Percentiles rank a stretch among this genome's conserved stretches.
Conservation (phyloP, 1,140 invertebrate genomes). For the Agrilus planipennis region DNA sequence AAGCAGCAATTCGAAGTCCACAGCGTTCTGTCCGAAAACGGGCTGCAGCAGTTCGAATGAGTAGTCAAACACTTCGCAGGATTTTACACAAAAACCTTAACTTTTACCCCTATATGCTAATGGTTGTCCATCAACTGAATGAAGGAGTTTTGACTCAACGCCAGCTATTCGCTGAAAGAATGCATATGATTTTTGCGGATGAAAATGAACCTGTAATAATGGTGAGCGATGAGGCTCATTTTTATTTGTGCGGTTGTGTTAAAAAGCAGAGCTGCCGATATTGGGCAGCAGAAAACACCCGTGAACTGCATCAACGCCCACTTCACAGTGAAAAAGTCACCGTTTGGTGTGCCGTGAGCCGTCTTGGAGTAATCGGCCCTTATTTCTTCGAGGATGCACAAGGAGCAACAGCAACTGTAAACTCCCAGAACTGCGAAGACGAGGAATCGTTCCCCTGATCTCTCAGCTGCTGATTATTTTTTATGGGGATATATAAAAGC, state of each 20-base stretch:
- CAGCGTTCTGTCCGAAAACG: conserved; percentile 6
- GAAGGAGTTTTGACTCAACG: neutral
- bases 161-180: conserved; percentile 2
- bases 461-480: too few relatives aligned
- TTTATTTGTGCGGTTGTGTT: conserved; percentile 15
- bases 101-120: conserved; percentile 1
- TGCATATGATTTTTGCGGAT: conserved; percentile 8
- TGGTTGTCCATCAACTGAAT: conserved; percentile 2
- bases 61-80: neutral
- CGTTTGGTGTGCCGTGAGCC: conserved; percentile 10
- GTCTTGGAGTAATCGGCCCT: conserved; percentile 9
- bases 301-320: conserved; percentile 8
- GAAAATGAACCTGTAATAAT: conserved; percentile 5
- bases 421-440: neutral
- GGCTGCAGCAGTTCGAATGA: conserved; percentile 2
- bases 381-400: conserved; percentile 10
- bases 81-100: conserved; percentile 7
- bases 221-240: conserved; percentile 14
- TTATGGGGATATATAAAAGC: too few relatives aligned
- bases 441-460: too few relatives aligned
- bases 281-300: conserved; percentile 16
- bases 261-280: conserved; percentile 16
- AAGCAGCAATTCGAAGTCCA: conserved; percentile 2
- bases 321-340: conserved; percentile 10
- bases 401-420: conserved; percentile 2